Base-by-base conservation (phyloP, 2,888 invertebrate genomes). In the Pherbina coryleti region DNA sequence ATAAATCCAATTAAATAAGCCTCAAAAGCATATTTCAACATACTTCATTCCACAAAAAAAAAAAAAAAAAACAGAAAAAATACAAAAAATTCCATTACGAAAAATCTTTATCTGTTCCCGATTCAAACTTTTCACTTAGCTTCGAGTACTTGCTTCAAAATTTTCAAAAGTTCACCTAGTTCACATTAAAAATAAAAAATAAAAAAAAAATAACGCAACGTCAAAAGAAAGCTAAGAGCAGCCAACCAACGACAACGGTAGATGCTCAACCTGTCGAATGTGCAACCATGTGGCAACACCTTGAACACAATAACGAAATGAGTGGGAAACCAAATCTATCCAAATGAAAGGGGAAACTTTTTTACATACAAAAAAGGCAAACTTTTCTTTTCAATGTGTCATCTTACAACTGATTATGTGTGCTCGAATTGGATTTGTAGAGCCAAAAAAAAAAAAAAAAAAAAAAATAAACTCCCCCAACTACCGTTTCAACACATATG, bases 331-430 rank as follows among this genome's bases (percentile, higher is more conserved):
- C n/a, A 22, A 55, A 55, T 8, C 19, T 11, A 44, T 55, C n/a
- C 22, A 22, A 22, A 55, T 22, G 55, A 55, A 22, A 19, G 19
- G 55, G 55, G 55, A 19, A 22, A 22, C 55, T 55, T 55, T 22
- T 55, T 22, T 55, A 19, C 55, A 44, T 44, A 2, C 44, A 22
- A n/a, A 44, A 67, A 67, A 67, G 22, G 44, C 8, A 60, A 67
- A 67, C 49, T 34, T 64, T 44, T 25, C 67, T 25, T 49, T 44
- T 44, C 49, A 44, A 49, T 67, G 67, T 70, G 70, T 51, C 51
- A 70, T 70, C 31, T 28, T 19, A 70, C 53, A 53, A 53, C 70
- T 25, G 70, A 70, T 70, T 70, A 53, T 70, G 70, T 25, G 70
- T 28, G 53, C 22, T 67, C 51, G 53, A 51, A 53, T 53, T 70